Conservation (phyloP, 1,140 invertebrate species). For the Drosophila miranda region DNA sequence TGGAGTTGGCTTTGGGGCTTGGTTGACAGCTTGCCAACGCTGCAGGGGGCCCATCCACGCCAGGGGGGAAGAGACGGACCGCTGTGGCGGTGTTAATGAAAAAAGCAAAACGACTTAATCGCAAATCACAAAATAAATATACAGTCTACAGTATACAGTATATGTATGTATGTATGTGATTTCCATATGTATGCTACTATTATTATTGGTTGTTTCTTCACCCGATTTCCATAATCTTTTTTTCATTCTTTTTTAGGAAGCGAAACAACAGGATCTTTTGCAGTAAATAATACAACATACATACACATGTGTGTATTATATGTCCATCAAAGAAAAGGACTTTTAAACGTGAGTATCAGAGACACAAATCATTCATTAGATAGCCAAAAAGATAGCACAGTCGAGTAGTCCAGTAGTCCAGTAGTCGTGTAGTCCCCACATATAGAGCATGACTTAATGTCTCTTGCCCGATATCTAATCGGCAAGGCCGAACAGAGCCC, state of each 20-base stretch:
- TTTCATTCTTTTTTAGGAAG: too few relatives aligned
- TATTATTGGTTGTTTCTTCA: conserved; percentile 5
- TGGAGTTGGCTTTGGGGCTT: background rate
- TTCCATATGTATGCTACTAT: conserved; percentile 74
- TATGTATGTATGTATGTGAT: conserved; percentile 54
- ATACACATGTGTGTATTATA: too few relatives aligned
- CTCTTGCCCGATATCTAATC: conserved; percentile 16
- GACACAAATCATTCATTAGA: too few relatives aligned
- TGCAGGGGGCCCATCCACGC: conserved; percentile 13
- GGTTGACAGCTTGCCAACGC: conserved; percentile 35
- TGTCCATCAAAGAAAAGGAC: too few relatives aligned
- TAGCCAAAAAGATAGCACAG: too few relatives aligned
- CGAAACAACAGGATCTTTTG: too few relatives aligned
- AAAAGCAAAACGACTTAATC: conserved; percentile 77
- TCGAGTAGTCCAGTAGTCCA: too few relatives aligned
- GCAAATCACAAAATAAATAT: conserved; percentile 33
- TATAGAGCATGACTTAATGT: conserved; percentile 34
- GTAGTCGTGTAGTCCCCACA: background rate
- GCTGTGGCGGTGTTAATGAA: conserved; percentile 66
- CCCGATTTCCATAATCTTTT: too few relatives aligned
- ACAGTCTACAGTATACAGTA: background rate
- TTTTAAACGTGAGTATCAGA: too few relatives aligned
- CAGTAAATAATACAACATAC: too few relatives aligned
- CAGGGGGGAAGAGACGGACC: conserved; percentile 5
- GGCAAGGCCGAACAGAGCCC: conserved; percentile 9